These are phyloP conservation scores for Morus bassanus DNA, from an alignment of 2,797 vertebrate genomes.

Conservation along the genomic window DNA sequence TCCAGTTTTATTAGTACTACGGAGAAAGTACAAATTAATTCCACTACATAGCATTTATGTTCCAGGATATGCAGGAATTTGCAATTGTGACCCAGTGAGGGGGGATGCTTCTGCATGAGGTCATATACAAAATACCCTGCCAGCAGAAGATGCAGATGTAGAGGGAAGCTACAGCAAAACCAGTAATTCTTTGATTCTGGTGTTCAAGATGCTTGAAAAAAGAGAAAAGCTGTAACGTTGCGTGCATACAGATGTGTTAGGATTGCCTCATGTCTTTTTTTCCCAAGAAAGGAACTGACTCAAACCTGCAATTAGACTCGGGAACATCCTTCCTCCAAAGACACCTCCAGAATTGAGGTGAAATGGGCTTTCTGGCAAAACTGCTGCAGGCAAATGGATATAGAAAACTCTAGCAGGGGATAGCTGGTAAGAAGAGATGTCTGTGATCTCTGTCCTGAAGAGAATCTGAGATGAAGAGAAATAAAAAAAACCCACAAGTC, in stretches of 20 bases:
- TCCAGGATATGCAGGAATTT: background rate
- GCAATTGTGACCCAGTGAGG: background rate
- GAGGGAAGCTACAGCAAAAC: background rate
- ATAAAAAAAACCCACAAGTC: background rate
- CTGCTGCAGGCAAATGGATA: background rate
- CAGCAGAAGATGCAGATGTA: background rate
- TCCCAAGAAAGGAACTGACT: background rate
- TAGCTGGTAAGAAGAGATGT: background rate
- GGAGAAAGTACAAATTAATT: slow-evolving; percentile 21
- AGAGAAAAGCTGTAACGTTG: background rate
- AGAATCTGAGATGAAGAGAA: background rate
- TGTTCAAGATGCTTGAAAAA: background rate
- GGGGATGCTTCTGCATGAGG: background rate
- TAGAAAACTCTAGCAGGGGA: background rate
- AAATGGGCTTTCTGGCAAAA: background rate
- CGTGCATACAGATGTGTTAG: background rate
- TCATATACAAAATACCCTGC: background rate
- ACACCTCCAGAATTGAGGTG: background rate
- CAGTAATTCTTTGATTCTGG: background rate
- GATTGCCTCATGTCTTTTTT: background rate
- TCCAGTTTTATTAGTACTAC: background rate
- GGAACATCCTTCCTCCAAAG: background rate
- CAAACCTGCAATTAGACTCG: background rate
- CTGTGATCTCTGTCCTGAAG: background rate
- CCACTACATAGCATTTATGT: background rate